Base-by-base conservation (phyloP, 2,888 invertebrate genomes). In the Tuberolachnus salignus region DNA sequence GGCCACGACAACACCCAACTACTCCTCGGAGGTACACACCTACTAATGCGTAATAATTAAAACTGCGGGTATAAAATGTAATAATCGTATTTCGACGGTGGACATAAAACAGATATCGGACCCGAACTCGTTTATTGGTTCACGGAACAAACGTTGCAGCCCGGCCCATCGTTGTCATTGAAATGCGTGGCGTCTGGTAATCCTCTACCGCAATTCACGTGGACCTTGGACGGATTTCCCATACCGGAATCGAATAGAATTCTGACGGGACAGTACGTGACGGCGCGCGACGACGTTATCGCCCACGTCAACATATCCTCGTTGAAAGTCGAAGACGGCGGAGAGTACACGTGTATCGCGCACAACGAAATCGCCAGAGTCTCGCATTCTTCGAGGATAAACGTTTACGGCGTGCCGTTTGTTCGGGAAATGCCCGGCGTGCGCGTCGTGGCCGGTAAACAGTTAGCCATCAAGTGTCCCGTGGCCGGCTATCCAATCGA, bases 121-220 rank as follows among this genome's bases (percentile, higher is more conserved):
- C 95, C 95, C 63, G 94, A 95, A 87, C 88, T 95, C 83, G 90
- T 92, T 83, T 94, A 94, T 88, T 94, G 93, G 91, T 96, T 96
- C 87, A 92, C 94, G 80, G 95, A 95, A 86, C 94, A 95, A 86
- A 95, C 94, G 13, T 87, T 96, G 81, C 95, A 95, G 85, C 95
- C 94, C 0, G 96, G 96, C 21, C 94, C 95, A 49, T 92, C 93
- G 82, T 93, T 96, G 67, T 94, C 95, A 23, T 88, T 97, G 83
- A 94, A 94, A 86, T 97, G 97, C 87, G 93, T 94, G 81, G 95
- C 95, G n/a, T 92, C 94, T 84, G 97, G 97, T 70, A 96, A 94
- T 86, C 97, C 97, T 10, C 92, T 94, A 70, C 97, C 97, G 4
- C 92, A 93, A 85, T 94, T 97, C 86, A 91, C 91, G 70, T 97